Evolutionary conservation across 2,113 vertebrate genomes (phyloP).

Genomic region (Regulus satrapa): DNA sequence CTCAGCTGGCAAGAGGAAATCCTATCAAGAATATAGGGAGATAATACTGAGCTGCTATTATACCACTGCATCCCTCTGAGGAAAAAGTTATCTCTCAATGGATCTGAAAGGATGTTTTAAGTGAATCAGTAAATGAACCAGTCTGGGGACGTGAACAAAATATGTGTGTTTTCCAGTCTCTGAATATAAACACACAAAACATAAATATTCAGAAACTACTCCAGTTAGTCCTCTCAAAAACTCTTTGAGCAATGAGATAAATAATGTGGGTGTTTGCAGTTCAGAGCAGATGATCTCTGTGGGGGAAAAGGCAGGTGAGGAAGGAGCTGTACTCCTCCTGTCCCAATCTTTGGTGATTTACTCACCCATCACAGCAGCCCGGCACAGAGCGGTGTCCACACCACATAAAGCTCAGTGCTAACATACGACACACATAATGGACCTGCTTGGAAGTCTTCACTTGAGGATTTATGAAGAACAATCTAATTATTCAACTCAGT

Average conservation of each 20-base stretch:
- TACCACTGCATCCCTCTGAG: background rate
- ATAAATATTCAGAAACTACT: constrained; percentile 32
- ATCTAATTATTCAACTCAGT: constrained; percentile 67
- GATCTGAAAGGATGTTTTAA: constrained; percentile 8
- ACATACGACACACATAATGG: constrained; percentile 48
- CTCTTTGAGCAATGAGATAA: constrained; percentile 30
- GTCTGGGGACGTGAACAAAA: constrained; percentile 35
- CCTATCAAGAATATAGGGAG: background rate
- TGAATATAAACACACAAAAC: constrained; percentile 62
- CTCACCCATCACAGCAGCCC: background rate
- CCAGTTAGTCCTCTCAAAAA: background rate
- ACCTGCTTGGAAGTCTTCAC: constrained; percentile 52
- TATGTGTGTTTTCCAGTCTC: constrained; percentile 23
- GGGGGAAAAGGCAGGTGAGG: background rate
- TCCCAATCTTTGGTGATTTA: constrained; percentile 20
- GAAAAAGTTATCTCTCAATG: constrained; percentile 20
- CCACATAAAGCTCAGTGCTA: constrained; percentile 35
- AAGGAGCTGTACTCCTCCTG: background rate
- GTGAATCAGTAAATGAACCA: constrained; percentile 17
- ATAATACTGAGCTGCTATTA: constrained; percentile 12
- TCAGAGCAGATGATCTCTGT: background rate
- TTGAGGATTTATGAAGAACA: constrained; percentile 66
- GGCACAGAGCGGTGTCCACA: constrained; percentile 30
- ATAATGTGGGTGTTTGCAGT: background rate
- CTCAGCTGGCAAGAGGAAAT: background rate